Base-by-base conservation (phyloP, 2,888 invertebrate species). In the Cabera pusaria region DNA sequence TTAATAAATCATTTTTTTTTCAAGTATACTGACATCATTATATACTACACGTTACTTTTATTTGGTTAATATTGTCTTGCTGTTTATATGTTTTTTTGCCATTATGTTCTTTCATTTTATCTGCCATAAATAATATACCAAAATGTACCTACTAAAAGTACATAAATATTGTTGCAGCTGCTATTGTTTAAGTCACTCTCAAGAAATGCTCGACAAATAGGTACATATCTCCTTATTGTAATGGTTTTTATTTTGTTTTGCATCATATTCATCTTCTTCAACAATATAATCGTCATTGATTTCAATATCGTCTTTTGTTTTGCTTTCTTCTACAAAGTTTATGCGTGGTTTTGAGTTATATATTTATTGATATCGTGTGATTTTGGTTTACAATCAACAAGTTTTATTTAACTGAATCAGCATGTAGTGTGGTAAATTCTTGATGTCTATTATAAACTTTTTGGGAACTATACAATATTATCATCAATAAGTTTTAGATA, bases 181-280 rank as follows among this genome's bases (percentile, higher is more conserved):
- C 87, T 88, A 87, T 88, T 88, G 88, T 67, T 84, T 88, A 85
- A 88, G 85, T 83, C 88, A 88, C 85, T 79, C 85, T 63, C 77
- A 77, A 82, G 86, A 86, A 76, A 81, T 73, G 56, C 75, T 72
- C 85, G 62, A 64, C 72, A 80, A 87, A 85, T 88, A 88, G 88
- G 88, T 88, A 88, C 83, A 85, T 63, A 58, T 54, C 64, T 80
- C 32, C 75, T 64, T 72, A 80, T 67, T 66, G 63, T 80, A 74
- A 64, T 64, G 82, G 83, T 85, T 84, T 41, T 60, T 76, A 55
- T 42, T 27, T 62, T 62, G 67, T 9, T 49, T 80, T 77, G 77
- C 76, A 57, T 63, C 46, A 48, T 64, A 42, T 59, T 28, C 33
- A 44, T 12, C 18, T 28, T 40, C 27, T 28, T 40, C 27, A 17